Percentiles rank a stretch among this genome's conserved stretches.
These are phyloP conservation scores for Melieria picta DNA, from an alignment of 2,888 invertebrate genomes.

Conservation along the genomic window DNA sequence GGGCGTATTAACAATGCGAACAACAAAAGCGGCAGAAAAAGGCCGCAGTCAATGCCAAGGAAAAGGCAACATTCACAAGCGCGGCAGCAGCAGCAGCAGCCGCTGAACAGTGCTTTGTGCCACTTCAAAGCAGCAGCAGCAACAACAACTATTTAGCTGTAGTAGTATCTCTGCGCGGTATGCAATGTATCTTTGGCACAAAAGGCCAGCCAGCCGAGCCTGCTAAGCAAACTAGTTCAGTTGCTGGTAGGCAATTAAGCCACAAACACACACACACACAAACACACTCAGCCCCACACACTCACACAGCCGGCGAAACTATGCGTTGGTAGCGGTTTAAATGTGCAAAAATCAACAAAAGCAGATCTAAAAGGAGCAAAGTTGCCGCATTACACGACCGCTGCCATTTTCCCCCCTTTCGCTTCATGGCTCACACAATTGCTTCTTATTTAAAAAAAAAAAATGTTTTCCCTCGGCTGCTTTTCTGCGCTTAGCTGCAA, in stretches of 20 bases:
- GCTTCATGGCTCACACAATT: too few species aligned
- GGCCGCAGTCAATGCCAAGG: slow-evolving; percentile 23
- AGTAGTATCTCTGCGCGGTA: neutral
- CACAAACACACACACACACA: slow-evolving; percentile 8
- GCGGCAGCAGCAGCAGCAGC: slow-evolving; percentile 1
- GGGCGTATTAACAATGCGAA: slow-evolving; percentile 17
- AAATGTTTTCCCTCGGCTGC: too few species aligned
- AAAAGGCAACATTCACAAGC: slow-evolving; percentile 10
- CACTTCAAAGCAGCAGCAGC: neutral
- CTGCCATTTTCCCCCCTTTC: too few species aligned
- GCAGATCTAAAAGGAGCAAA: too few species aligned
- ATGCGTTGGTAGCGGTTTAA: too few species aligned
- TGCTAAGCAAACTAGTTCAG: neutral
- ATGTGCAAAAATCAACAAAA: too few species aligned
- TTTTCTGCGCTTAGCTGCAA: neutral
- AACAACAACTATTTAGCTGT: too few species aligned
- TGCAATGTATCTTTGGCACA: neutral
- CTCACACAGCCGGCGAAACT: neutral
- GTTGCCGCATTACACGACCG: too few species aligned
- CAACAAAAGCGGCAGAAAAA: slow-evolving; percentile 31
- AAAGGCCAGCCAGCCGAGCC: too few species aligned
- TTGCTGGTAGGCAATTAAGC: neutral
- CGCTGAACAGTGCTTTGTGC: slow-evolving; percentile 21
- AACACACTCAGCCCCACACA: neutral
- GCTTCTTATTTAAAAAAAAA: too few species aligned